Percentiles rank a stretch among this genome's conserved stretches.
phyloP scores from a whole-genome alignment of 2,888 invertebrate genomes.

The Gari tellinella region DNA sequence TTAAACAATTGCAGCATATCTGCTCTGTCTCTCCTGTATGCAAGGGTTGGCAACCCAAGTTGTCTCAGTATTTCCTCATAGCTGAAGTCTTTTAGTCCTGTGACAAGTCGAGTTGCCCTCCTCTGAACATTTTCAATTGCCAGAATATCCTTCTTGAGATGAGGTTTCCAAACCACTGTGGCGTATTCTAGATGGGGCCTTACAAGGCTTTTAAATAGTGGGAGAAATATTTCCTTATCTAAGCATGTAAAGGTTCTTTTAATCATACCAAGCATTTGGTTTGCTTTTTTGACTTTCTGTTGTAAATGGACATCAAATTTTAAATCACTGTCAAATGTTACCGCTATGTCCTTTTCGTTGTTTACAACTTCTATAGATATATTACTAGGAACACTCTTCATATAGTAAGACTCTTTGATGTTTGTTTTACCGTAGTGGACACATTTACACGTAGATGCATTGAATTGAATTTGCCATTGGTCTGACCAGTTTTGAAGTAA shows the following conservation, averaged over 20 bases:
- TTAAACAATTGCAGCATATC: slow-evolving; percentile 17
- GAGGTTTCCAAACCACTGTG: background rate
- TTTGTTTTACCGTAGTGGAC: background rate
- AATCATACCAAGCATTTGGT: background rate
- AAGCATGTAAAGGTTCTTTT: slow-evolving; percentile 6
- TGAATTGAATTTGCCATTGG: slow-evolving; percentile 1
- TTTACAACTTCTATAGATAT: no score
- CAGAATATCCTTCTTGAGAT: background rate
- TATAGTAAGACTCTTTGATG: background rate
- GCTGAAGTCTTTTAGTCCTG: background rate
- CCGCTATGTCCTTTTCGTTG: background rate
- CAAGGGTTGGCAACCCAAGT: slow-evolving; percentile 4
- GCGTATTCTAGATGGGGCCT: slow-evolving; percentile 21
- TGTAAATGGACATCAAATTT: background rate
- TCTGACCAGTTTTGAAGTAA: slow-evolving; percentile 1
- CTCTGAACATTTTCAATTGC: slow-evolving; percentile 23
- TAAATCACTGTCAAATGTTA: background rate
- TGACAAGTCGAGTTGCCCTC: slow-evolving; percentile 10
- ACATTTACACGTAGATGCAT: background rate
- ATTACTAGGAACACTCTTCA: background rate
- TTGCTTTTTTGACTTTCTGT: background rate
- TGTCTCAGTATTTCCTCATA: slow-evolving; percentile 6
- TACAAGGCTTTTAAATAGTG: slow-evolving; percentile 9
- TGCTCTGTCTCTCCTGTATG: slow-evolving; percentile 18
- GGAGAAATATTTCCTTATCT: slow-evolving; percentile 19